These are phyloP conservation scores for Lepilemur ruficaudatus DNA, from an alignment of 2,797 vertebrate species.

Conservation along the genomic window DNA sequence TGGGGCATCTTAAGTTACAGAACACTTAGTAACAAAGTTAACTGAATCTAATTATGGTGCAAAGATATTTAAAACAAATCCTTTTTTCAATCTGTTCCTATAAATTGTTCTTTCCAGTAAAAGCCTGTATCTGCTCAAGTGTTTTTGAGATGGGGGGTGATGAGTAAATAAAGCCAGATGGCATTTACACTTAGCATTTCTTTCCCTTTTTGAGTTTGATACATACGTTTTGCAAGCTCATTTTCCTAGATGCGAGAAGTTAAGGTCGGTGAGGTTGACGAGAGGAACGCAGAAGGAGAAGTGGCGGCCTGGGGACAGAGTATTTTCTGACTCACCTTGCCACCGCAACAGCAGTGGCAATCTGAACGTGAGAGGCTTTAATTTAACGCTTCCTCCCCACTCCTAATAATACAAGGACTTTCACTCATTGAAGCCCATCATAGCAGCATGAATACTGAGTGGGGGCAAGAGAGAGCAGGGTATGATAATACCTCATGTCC, in stretches of 20 bases:
- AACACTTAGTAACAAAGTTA: background rate
- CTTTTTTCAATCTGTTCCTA: conserved; percentile 6
- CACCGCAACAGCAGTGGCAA: background rate
- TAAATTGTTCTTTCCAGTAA: conserved; percentile 10
- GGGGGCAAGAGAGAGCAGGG: too few relatives aligned
- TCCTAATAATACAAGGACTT: background rate
- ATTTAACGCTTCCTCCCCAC: background rate
- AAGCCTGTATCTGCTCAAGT: background rate
- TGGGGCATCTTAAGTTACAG: background rate
- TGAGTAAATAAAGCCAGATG: conserved; percentile 23
- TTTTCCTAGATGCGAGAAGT: background rate
- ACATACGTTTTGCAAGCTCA: background rate
- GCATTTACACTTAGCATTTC: background rate
- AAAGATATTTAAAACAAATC: conserved; percentile 5
- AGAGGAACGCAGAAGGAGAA: conserved; percentile 25
- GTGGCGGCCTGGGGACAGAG: background rate
- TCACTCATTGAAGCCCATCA: background rate
- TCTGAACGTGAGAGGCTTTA: background rate
- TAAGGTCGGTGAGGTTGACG: background rate
- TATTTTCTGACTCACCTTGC: background rate
- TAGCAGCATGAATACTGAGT: background rate
- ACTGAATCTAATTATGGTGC: background rate
- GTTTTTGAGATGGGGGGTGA: background rate
- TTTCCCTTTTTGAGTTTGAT: background rate
- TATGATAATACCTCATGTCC: background rate